These are phyloP conservation scores for Catocala sponsa DNA, from an alignment of 2,888 invertebrate genomes.

Conservation along the genomic window DNA sequence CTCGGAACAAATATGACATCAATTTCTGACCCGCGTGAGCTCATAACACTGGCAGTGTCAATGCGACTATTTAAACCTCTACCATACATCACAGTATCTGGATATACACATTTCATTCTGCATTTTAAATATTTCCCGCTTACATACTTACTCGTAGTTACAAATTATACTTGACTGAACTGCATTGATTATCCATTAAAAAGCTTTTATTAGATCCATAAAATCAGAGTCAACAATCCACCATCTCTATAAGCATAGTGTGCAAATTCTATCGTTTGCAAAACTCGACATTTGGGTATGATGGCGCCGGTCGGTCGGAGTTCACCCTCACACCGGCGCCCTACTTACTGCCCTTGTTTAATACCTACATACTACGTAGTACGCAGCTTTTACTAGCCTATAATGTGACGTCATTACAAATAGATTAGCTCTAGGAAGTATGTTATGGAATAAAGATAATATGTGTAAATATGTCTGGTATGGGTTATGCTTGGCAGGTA, in stretches of 20 bases:
- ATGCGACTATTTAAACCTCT: too few species aligned
- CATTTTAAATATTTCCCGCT: too few species aligned
- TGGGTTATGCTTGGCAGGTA: too few species aligned
- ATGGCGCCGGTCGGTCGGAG: slow-evolving; percentile 44
- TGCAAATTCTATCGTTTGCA: background rate
- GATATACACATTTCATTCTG: too few species aligned
- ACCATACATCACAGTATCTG: too few species aligned
- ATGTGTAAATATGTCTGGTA: background rate
- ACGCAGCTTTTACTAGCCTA: slow-evolving; percentile 11
- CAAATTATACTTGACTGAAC: background rate
- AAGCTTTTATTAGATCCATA: too few species aligned
- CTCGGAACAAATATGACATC: too few species aligned
- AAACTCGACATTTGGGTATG: slow-evolving; percentile 39
- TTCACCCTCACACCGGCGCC: slow-evolving; percentile 31
- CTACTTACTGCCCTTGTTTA: slow-evolving; percentile 35
- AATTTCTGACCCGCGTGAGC: too few species aligned
- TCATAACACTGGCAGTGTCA: too few species aligned
- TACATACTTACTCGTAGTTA: too few species aligned
- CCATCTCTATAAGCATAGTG: background rate
- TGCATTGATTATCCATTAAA: too few species aligned
- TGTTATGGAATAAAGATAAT: background rate
- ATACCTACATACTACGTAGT: slow-evolving; percentile 13
- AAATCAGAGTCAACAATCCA: too few species aligned
- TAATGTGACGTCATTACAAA: slow-evolving; percentile 30
- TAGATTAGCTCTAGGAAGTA: background rate